Base-by-base conservation (phyloP, 2,888 invertebrate genomes). In the Griposia aprilina region DNA sequence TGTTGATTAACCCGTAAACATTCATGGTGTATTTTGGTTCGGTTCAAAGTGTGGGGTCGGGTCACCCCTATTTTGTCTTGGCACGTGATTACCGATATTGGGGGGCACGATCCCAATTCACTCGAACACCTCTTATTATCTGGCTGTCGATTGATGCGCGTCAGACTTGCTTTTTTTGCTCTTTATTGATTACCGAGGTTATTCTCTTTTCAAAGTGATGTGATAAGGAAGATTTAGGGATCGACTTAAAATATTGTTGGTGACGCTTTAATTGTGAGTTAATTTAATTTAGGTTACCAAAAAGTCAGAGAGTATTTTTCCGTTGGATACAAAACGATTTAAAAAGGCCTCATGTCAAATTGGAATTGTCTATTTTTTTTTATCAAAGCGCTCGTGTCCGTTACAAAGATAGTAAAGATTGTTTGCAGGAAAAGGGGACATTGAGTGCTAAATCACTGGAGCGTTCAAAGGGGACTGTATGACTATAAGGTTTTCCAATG, bases 21-120 rank as follows among this genome's bases (percentile, higher is more conserved):
- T 86, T 88, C 83, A 89, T 83, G 91, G 93, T 92, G 92, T 96
- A 95, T 95, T 95, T 95, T 90, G 84, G 93, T 91, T 88, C 91
- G 84, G 87, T 87, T 87, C 87, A 87, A 87, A 88, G 86, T 87
- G 92, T 93, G 93, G 94, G 94, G 94, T 92, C 93, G 91, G 82
- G 88, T 91, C 92, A 92, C 94, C 94, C 94, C 90, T 89, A 89
- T 91, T 90, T 86, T 88, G 91, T 92, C 92, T 92, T 91, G 94
- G 91, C 95, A 95, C 94, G 94, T 94, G 94, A 94, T 95, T 93
- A 95, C 92, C 91, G 91, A 92, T 93, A 94, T 93, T 91, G 93
- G 91, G 83, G 95, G 95, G 94, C 95, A 93, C 91, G 95, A 94
- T 90, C 95, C 94, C 94, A 94, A 95, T 95, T 93, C 93, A 91